These are phyloP conservation scores for Agrotis exclamationis DNA, from an alignment of 2,888 invertebrate genomes.

Conservation along the genomic window DNA sequence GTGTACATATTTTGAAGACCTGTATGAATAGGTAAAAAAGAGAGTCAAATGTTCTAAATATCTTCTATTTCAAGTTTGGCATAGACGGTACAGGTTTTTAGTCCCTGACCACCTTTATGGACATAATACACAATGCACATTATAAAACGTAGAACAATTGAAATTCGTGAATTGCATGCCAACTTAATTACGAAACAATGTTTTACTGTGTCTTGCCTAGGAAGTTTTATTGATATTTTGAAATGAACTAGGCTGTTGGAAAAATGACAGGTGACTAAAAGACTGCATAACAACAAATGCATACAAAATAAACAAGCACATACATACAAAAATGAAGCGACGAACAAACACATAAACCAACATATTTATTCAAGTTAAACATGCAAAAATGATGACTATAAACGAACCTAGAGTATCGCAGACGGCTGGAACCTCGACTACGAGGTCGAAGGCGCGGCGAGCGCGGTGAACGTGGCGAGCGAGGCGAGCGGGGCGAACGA, in stretches of 20 bases:
- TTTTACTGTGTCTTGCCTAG: background rate
- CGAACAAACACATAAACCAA: constrained; percentile 37
- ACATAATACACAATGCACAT: background rate
- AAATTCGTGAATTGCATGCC: background rate
- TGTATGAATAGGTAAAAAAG: too few relatives aligned
- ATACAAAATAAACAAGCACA: constrained; percentile 53
- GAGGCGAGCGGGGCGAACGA: constrained; percentile 72
- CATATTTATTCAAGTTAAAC: constrained; percentile 21
- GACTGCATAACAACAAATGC: constrained; percentile 46
- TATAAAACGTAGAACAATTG: constrained; percentile 10
- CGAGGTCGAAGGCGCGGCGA: constrained; percentile 78
- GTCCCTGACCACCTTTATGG: background rate
- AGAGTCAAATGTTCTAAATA: too few relatives aligned
- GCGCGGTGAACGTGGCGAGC: constrained; percentile 61
- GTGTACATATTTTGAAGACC: too few relatives aligned
- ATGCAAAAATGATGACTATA: constrained; percentile 49
- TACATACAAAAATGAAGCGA: constrained; percentile 56
- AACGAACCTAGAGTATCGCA: constrained; percentile 87
- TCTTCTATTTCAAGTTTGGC: too few relatives aligned
- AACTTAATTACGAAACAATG: constrained; percentile 14
- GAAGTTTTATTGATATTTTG: background rate
- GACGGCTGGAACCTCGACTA: constrained; percentile 81
- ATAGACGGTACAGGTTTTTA: background rate
- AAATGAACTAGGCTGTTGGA: constrained; percentile 7
- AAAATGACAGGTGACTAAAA: constrained; percentile 43